Conservation (phyloP, 2,888 invertebrate genomes). For the Mongoloraphidia duomilia region DNA sequence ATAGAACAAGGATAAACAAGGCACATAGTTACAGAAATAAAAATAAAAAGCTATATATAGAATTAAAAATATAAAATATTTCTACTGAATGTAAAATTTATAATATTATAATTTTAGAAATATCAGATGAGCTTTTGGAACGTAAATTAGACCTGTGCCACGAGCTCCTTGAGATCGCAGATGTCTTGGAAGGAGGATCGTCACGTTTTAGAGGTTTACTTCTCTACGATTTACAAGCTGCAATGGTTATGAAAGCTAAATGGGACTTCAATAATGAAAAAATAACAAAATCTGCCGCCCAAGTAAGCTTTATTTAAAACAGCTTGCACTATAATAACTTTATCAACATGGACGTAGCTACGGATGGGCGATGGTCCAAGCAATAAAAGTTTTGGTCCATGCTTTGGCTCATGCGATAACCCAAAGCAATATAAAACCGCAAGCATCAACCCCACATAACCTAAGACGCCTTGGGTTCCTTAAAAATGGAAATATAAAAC, state of each 20-base stretch:
- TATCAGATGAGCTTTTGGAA: conserved; percentile 37
- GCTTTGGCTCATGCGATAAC: too few species aligned
- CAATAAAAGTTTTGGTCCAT: too few species aligned
- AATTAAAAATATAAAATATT: too few species aligned
- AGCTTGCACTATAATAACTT: too few species aligned
- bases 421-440: too few species aligned
- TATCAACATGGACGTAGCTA: too few species aligned
- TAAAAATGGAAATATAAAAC: too few species aligned
- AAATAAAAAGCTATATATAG: too few species aligned
- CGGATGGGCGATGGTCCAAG: too few species aligned
- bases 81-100: background rate
- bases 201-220: conserved; percentile 47
- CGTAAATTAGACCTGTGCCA: conserved; percentile 50
- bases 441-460: too few species aligned
- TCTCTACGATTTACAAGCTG: conserved; percentile 48
- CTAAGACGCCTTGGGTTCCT: too few species aligned
- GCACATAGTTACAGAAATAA: background rate
- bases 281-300: conserved; percentile 36
- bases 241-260: conserved; percentile 42
- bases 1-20: too few species aligned
- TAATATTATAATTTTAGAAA: conserved; percentile 28
- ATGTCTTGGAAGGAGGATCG: conserved; percentile 49
- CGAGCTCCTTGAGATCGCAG: conserved; percentile 48
- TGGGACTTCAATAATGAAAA: conserved; percentile 36
- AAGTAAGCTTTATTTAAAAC: conserved; percentile 28